Base-by-base conservation (phyloP, 2,797 vertebrate species). In the Spinus olivaceus region DNA sequence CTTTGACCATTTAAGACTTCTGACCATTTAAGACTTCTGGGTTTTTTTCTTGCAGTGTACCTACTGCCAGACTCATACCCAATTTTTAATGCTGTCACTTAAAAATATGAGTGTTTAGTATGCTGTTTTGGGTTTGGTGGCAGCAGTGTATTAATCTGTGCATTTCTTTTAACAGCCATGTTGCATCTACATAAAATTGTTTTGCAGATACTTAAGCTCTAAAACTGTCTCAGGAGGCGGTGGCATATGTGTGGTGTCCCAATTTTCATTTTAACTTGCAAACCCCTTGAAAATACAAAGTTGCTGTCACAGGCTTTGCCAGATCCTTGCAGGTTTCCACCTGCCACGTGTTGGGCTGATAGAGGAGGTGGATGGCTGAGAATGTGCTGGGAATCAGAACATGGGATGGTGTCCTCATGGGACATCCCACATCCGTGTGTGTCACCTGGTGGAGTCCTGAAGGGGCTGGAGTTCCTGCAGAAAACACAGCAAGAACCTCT, bases 361-460 rank as follows among this genome's bases (percentile, higher is more conserved):
- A 5, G 70, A 76, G 61, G 66, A 66, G 70, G 12, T 59, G 35
- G 42, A 14, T 1, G 33, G 35, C 83, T 93, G 66, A 4, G 0
- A 46, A 27, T 51, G 17, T 12, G 20, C 33, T 7, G 44, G 27
- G 41, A 71, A 18, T 60, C 47, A 37, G 39, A 50, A 6, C 30
- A 17, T 1, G 49, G 23, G 39, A 2, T 59, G 49, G 7, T 85
- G 60, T 77, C 56, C 64, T 56, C 28, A 8, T 2, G 9, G 44
- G 33, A 21, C 9, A 10, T 28, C 6, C 8, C 51, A 13, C 51
- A 19, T 37, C 11, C 12, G 0, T 0, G 0, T 4, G 15, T 49
- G 33, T 73, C 47, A 3, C 2, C 2, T 33, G 46, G 11, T 32
- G 33, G 50, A 59, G 44, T 41, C 10, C 10, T 53, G 15, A 30